These are phyloP conservation scores for Bibio marci DNA, from an alignment of 2,888 invertebrate species.

Conservation along the genomic window DNA sequence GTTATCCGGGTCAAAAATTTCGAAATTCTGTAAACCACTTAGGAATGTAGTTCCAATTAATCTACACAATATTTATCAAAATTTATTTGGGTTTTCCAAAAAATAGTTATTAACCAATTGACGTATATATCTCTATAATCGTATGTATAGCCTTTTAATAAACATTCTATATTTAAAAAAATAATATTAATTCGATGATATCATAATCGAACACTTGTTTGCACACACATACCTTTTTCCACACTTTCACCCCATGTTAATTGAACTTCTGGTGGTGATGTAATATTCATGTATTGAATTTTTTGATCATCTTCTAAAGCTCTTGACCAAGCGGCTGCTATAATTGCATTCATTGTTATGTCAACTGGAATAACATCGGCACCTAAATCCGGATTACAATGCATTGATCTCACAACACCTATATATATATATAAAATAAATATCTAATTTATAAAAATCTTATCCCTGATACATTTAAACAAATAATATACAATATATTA, in stretches of 20 bases:
- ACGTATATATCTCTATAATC: too few relatives aligned
- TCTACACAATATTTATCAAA: too few relatives aligned
- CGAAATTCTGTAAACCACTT: too few relatives aligned
- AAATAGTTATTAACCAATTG: too few relatives aligned
- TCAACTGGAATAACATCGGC: constrained; percentile 68
- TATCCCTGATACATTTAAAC: background rate
- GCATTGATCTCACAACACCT: constrained; percentile 65
- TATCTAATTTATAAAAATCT: background rate
- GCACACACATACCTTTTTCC: constrained; percentile 43
- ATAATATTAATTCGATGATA: background rate
- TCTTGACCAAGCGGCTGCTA: constrained; percentile 53
- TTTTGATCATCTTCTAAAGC: constrained; percentile 22
- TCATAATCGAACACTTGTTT: background rate
- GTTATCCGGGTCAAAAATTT: too few relatives aligned
- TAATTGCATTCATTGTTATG: constrained; percentile 58
- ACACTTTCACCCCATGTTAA: constrained; percentile 75
- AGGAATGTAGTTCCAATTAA: too few relatives aligned
- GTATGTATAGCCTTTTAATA: too few relatives aligned
- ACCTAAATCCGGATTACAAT: constrained; percentile 38
- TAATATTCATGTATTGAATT: constrained; percentile 38
- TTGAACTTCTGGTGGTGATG: constrained; percentile 57
- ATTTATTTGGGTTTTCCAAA: too few relatives aligned
- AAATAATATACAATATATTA: background rate
- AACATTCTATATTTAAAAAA: too few relatives aligned
- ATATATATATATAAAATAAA: constrained; percentile 17